Base-by-base conservation (phyloP, 2,113 vertebrate species). In the Psammodynastes pulverulentus region DNA sequence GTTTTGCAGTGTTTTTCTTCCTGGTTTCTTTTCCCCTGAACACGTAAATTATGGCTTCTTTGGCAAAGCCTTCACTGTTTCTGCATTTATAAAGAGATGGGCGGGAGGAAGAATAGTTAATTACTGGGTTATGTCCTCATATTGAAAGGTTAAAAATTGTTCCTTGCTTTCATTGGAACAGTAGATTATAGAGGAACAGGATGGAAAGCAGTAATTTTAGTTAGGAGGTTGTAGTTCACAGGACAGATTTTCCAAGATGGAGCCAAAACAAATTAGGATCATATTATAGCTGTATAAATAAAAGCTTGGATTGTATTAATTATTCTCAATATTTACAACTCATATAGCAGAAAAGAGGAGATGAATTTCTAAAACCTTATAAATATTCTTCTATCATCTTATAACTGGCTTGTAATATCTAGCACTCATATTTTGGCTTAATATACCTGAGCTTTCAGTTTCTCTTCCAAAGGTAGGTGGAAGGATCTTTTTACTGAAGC, bases 1-100 rank as follows among this genome's bases (percentile, higher is more conserved):
- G 89, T 89, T 92, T 94, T 95, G 93, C 94, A 94, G 67, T 94
- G 85, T 96, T 96, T 96, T 96, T 93, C 92, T 96, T 95, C 88
- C 92, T 92, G 95, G 95, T 96, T 96, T 93, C 90, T 95, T 51
- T 89, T 94, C 94, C n/a, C 93, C 89, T 93, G 93, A 92, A 92
- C 72, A 93, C 93, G 95, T 92, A 51, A 88, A 89, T 95, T 95
- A 39, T 43, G 45, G 93, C 29, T 93, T 91, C 94, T 92, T 91
- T 86, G 94, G 72, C 89, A 94, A 86, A 94, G 95, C 95, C 87
- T 95, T 95, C 53, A 95, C 95, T 88, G 91, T 91, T 88, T 94
- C 95, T 34, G 3, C 0, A 92, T 95, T 95, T 94, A 90, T 94
- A 94, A 91, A 86, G 56, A 90, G 93, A 89, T 93, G 87, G 90